Percentiles rank a stretch among this genome's conserved stretches.
phyloP scores from a whole-genome alignment of 2,888 invertebrate genomes.

The Dasypolia templi region DNA sequence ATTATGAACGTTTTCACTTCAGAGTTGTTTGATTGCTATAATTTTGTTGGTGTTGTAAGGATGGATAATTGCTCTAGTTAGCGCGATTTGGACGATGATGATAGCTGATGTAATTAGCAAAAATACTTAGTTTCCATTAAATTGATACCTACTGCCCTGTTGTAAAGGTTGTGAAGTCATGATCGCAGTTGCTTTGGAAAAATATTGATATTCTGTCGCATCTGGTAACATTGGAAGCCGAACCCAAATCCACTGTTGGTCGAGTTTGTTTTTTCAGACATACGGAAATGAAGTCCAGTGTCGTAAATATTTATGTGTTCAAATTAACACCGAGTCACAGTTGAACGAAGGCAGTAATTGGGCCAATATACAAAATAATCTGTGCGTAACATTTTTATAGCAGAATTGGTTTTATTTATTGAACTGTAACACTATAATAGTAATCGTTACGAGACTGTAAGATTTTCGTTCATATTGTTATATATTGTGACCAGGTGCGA shows the following conservation, averaged over 20 bases:
- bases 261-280: not conserved
- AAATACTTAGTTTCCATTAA: not conserved
- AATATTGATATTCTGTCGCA: not conserved
- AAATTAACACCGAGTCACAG: slow-evolving; percentile 24
- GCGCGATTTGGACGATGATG: slow-evolving; percentile 2
- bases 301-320: slow-evolving; percentile 30
- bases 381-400: slow-evolving; percentile 21
- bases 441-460: slow-evolving; percentile 36
- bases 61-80: slow-evolving; percentile 17
- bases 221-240: not conserved
- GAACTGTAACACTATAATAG: slow-evolving; percentile 19
- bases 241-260: not conserved
- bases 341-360: slow-evolving; percentile 24
- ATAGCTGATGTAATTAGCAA: not conserved
- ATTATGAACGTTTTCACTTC: slow-evolving; percentile 26
- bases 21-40: slow-evolving; percentile 8
- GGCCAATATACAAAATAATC: not conserved
- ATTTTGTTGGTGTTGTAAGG: slow-evolving; percentile 25
- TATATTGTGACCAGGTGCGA: slow-evolving; percentile 33
- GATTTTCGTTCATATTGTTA: slow-evolving; percentile 2
- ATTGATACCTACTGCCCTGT: not conserved
- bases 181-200: too few species aligned
- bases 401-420: slow-evolving; percentile 20
- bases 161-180: too few species aligned
- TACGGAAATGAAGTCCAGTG: not conserved